Conservation (phyloP, 1,140 invertebrate species). For the Campoletis sonorensis region DNA sequence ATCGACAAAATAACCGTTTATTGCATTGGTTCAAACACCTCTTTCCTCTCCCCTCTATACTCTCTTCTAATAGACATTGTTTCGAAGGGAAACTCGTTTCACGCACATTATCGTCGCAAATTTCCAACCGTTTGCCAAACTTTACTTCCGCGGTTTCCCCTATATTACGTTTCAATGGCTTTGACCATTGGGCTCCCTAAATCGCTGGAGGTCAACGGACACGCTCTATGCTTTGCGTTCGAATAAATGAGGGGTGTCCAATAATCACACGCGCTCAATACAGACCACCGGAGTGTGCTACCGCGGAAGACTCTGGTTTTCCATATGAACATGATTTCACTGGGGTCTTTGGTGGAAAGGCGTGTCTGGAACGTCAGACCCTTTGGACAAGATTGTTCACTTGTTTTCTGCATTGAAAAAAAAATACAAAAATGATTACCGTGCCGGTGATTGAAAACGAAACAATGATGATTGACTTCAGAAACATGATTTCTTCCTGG, state of each 20-base stretch:
- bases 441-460: constrained; percentile 17
- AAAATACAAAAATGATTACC: neutral
- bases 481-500: constrained; percentile 2
- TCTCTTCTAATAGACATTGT: neutral
- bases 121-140: neutral
- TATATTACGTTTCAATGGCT: neutral
- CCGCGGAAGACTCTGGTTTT: neutral
- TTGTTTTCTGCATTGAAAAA: neutral
- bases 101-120: constrained; percentile 18
- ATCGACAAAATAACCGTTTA: constrained; percentile 24
- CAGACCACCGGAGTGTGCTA: neutral
- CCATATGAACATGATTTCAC: neutral
- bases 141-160: neutral
- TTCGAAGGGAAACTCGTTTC: constrained; percentile 12
- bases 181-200: neutral
- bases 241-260: neutral
- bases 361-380: neutral
- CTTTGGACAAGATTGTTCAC: neutral
- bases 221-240: neutral
- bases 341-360: neutral
- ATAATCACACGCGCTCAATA: neutral
- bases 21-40: neutral
- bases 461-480: neutral
- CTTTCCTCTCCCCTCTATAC: neutral
- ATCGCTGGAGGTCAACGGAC: neutral